phyloP scores from a whole-genome alignment of 2,113 vertebrate genomes.

The Spea multiplicata region DNA sequence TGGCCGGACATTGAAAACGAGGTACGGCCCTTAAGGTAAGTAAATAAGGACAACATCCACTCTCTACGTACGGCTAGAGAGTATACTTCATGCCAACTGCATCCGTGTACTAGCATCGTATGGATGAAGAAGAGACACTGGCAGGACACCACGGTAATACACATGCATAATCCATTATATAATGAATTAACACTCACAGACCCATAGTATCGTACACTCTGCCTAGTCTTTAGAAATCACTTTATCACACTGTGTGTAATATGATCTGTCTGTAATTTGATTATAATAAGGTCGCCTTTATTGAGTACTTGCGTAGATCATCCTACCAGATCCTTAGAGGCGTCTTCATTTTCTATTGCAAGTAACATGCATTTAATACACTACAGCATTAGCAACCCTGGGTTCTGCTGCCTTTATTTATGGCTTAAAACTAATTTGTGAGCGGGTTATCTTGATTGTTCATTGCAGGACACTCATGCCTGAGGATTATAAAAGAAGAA shows the following conservation, averaged over 20 bases:
- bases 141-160: no score
- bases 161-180: no score
- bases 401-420: constrained; percentile 7
- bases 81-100: no score
- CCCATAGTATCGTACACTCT: constrained; percentile 15
- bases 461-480: not conserved
- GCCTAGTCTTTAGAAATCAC: constrained; percentile 24
- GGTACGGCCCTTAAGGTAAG: no score
- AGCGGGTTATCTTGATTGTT: not conserved
- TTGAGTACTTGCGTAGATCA: no score
- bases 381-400: not conserved
- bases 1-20: no score
- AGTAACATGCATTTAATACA: not conserved
- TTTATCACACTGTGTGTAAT: constrained; percentile 35
- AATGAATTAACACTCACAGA: no score
- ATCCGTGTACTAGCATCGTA: no score
- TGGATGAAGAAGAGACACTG: no score
- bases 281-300: constrained; percentile 29
- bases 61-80: no score
- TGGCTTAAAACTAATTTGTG: constrained; percentile 13
- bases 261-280: constrained; percentile 26
- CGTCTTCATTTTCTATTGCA: constrained; percentile 12
- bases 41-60: no score
- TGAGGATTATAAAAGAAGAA: constrained; percentile 6
- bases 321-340: not conserved